Evolutionary conservation across 2,113 vertebrate species (phyloP), one percentile per base, ranked within the genome.

Genomic region (Lagenorhynchus albirostris): DNA sequence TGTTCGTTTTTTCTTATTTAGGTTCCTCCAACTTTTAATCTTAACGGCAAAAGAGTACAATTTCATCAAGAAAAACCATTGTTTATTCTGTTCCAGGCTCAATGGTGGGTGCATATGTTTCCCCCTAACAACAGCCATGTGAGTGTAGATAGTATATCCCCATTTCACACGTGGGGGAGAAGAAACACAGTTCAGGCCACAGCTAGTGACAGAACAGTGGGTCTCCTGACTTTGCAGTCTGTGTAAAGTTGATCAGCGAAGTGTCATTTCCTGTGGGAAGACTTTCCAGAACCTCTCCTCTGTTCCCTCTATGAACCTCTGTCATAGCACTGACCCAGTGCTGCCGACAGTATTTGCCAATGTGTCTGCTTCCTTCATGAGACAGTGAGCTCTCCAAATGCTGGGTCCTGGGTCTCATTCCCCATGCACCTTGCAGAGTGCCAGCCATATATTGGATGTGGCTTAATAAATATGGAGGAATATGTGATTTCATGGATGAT

Each of bases 11-110:
- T 41, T 81, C n/a, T 90, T 70, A 29, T 36, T 93, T 70, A 21
- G 31, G 38, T 89, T 92, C 36, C 58, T 95, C 88, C 93, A 92
- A 90, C 83, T 87, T 89, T 89, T 96, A 70, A 67, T 96, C 70
- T 96, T 89, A 38, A 58, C 88, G 90, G 38, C 14, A 80, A 53
- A 85, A 86, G 63, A 86, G n/a, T 86, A 8, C 7, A 63, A 21
- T 80, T 63, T 83, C 91, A 74, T 65, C 33, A 73, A 33, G 73
- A 14, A 31, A 71, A 94, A 74, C 41, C 31, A 58, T 33, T 80
- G n/a, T 71, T 63, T 77, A 60, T 38, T 60, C 29, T 83, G 20
- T 91, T 87, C 60, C 33, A 94, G 21, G 63, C 80, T 81, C 14
- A 71, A 79, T 73, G 55, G 44, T 83, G n/a, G 62, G 38, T 73